Evolutionary conservation across 2,113 vertebrate species (phyloP).

Genomic region (Girardinichthys multiradiatus): DNA sequence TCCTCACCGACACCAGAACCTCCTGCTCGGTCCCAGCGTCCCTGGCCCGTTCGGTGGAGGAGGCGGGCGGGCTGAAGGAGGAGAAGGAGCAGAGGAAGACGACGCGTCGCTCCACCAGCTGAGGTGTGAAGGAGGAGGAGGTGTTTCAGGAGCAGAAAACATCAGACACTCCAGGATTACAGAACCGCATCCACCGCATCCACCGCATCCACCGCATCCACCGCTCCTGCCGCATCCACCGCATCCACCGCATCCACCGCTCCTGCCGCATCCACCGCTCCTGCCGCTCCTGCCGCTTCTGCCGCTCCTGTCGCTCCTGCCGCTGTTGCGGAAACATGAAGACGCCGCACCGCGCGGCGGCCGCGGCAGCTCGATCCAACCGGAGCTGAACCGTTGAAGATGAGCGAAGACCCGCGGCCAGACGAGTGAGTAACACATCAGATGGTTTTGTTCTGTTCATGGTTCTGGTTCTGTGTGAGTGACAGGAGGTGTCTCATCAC

Average conservation of each 20-base stretch:
- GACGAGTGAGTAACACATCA: slow-evolving; percentile 86
- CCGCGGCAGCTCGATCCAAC: slow-evolving; percentile 76
- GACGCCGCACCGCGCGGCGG: slow-evolving; percentile 80
- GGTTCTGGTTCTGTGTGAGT: not conserved
- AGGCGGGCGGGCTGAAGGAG: slow-evolving; percentile 1
- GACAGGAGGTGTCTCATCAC: not conserved
- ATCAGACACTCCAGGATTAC: slow-evolving; percentile 10
- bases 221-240: too few species aligned
- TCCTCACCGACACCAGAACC: slow-evolving; percentile 78
- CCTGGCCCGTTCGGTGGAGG: slow-evolving; percentile 29
- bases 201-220: too few species aligned
- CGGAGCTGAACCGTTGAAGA: slow-evolving; percentile 84
- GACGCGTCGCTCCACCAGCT: slow-evolving; percentile 27
- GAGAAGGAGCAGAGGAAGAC: not conserved
- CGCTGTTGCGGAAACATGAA: slow-evolving; percentile 79
- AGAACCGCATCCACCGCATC: slow-evolving; percentile 17
- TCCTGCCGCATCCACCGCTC: too few species aligned
- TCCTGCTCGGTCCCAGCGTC: slow-evolving; percentile 61
- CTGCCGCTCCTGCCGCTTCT: too few species aligned
- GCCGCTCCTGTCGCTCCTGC: too few species aligned
- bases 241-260: too few species aligned
- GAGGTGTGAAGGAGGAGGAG: slow-evolving; percentile 24
- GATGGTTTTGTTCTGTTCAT: too few species aligned
- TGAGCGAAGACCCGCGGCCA: slow-evolving; percentile 90
- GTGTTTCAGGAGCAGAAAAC: slow-evolving; percentile 13